Conservation (phyloP, 2,113 vertebrate species). For the Astur gentilis region DNA sequence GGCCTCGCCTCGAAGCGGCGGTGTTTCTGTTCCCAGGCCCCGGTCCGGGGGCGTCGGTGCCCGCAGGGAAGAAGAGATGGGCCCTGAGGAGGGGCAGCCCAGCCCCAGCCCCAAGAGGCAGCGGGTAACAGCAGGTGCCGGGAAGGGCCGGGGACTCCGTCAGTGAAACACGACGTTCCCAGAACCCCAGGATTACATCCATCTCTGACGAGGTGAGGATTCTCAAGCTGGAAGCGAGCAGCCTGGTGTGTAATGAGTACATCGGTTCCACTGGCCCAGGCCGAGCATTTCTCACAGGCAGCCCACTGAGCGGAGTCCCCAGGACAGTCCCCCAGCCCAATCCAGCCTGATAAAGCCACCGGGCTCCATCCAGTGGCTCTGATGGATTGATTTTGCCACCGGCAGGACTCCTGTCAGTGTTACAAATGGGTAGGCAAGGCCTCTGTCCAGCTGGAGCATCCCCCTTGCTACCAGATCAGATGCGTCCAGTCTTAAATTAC, state of each 20-base stretch:
- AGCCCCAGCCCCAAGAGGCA: background rate
- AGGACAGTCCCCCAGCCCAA: background rate
- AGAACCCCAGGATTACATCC: fast-evolving
- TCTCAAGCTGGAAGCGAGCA: background rate
- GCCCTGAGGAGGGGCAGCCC: background rate
- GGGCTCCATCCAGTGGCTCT: background rate
- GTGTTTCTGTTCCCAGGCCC: background rate
- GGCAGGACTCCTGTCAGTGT: no score
- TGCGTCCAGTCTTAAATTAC: background rate
- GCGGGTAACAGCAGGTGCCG: background rate
- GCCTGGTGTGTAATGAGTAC: fast-evolving
- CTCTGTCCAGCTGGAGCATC: background rate
- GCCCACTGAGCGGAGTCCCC: background rate
- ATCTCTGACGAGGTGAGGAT: fast-evolving
- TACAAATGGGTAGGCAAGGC: background rate
- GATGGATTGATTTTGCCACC: background rate
- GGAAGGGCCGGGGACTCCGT: fast-evolving
- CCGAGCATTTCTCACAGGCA: background rate
- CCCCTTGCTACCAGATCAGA: background rate
- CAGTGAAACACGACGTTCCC: fast-evolving
- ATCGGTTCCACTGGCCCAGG: fast-evolving
- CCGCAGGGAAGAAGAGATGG: background rate
- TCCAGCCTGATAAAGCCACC: background rate
- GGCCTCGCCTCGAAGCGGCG: no score
- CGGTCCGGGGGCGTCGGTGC: no score